phyloP scores from a whole-genome alignment of 2,797 vertebrate species.

The Liasis olivaceus region DNA sequence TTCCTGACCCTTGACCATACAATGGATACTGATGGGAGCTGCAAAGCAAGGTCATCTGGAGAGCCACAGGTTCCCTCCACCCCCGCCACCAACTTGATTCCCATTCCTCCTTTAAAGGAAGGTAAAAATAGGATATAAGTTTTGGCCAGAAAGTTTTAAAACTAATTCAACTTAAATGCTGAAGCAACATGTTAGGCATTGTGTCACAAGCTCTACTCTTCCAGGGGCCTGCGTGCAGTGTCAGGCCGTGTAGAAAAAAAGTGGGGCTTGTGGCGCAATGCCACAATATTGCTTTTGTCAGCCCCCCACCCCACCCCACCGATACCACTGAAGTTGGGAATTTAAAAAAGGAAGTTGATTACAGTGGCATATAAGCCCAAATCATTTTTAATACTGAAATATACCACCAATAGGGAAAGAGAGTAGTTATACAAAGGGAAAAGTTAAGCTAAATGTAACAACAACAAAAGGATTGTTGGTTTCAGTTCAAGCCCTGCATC shows the following conservation, averaged over 20 bases:
- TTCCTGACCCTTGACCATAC: background rate
- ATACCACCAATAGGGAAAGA: background rate
- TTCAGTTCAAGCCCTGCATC: background rate
- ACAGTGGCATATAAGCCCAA: background rate
- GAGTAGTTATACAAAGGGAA: background rate
- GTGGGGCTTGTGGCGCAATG: background rate
- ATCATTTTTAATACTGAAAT: background rate
- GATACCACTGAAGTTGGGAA: background rate
- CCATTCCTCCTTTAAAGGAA: background rate
- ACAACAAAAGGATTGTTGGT: background rate
- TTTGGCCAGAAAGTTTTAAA: background rate
- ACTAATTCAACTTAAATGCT: background rate
- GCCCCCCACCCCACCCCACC: background rate
- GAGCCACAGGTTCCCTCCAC: background rate
- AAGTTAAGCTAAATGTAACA: background rate
- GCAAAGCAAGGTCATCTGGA: background rate
- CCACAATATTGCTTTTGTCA: background rate
- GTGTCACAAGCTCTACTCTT: background rate
- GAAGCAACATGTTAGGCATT: background rate
- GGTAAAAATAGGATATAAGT: background rate
- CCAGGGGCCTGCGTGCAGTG: background rate
- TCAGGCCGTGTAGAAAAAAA: background rate
- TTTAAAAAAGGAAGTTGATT: background rate
- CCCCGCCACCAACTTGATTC: background rate
- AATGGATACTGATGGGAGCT: background rate